Conservation (phyloP, 2,113 vertebrate species). For the Fregata magnificens region DNA sequence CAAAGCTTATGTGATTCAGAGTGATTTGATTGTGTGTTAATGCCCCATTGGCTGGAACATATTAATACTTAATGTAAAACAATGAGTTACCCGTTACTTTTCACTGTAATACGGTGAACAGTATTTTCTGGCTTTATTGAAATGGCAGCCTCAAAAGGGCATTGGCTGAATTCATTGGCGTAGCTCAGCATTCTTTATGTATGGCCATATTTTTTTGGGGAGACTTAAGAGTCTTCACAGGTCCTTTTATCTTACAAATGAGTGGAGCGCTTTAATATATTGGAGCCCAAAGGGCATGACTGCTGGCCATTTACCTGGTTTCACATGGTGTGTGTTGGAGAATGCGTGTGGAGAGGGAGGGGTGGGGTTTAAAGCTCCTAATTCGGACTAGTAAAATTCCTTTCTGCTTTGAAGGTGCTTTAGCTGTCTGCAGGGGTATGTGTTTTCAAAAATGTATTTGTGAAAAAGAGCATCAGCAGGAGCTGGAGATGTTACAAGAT, state of each 20-base stretch:
- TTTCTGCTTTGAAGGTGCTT: not conserved
- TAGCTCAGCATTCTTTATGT: not conserved
- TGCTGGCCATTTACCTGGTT: not conserved
- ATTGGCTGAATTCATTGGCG: not conserved
- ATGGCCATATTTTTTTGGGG: not conserved
- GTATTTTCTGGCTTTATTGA: not conserved
- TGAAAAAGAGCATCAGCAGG: not conserved
- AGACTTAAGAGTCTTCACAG: not conserved
- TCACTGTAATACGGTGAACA: not conserved
- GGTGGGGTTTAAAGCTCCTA: not conserved
- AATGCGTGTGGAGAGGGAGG: not conserved
- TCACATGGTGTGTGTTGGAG: not conserved
- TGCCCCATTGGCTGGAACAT: not conserved
- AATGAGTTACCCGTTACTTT: not conserved
- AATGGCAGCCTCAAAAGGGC: not conserved
- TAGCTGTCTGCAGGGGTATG: not conserved
- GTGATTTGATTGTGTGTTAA: not conserved
- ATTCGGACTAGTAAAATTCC: not conserved
- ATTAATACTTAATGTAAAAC: not conserved
- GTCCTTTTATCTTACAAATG: not conserved
- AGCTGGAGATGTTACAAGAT: not conserved
- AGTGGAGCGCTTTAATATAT: not conserved
- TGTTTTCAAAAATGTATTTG: slow-evolving; percentile 10
- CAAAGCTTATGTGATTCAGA: not conserved
- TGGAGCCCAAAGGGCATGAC: not conserved